Evolutionary conservation across 2,113 vertebrate genomes (phyloP).

Genomic region (Phycodurus eques): DNA sequence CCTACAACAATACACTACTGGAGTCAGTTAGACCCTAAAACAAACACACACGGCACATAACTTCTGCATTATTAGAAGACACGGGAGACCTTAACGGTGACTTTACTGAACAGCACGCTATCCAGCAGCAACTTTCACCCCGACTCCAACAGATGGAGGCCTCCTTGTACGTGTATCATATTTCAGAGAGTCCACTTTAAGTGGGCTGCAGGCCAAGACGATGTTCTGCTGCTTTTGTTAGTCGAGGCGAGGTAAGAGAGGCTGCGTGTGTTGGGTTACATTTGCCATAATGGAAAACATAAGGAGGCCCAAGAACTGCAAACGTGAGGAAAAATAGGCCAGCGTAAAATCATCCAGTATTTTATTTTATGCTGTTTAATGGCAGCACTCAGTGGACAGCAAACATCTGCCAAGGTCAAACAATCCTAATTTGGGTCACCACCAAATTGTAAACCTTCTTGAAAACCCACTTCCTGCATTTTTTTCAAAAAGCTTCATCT

Average conservation of each 20-base stretch:
- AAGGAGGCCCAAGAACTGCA: constrained; percentile 46
- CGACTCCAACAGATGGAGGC: constrained; percentile 62
- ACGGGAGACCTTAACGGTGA: constrained; percentile 27
- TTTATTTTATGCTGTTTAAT: neutral
- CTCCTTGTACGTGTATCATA: constrained; percentile 57
- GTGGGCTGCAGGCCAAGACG: constrained; percentile 54
- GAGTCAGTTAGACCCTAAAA: constrained; percentile 32
- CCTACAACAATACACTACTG: constrained; percentile 50
- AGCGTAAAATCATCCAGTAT: neutral
- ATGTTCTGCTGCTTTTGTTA: constrained; percentile 70
- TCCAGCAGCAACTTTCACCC: constrained; percentile 41
- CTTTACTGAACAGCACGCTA: constrained; percentile 33
- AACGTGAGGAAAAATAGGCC: constrained; percentile 1
- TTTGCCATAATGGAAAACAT: constrained; percentile 50
- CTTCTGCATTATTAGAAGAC: neutral
- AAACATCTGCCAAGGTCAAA: neutral
- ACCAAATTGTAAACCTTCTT: neutral
- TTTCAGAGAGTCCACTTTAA: constrained; percentile 59
- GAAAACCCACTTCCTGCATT: neutral
- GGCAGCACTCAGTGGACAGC: neutral
- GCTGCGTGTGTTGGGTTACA: constrained; percentile 68
- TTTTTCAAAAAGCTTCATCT: neutral
- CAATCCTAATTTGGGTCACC: neutral
- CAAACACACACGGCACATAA: constrained; percentile 17
- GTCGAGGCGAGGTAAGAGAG: constrained; percentile 67